These are phyloP conservation scores for Malurus leucopterus DNA, from an alignment of 2,797 vertebrate genomes.

Conservation along the genomic window DNA sequence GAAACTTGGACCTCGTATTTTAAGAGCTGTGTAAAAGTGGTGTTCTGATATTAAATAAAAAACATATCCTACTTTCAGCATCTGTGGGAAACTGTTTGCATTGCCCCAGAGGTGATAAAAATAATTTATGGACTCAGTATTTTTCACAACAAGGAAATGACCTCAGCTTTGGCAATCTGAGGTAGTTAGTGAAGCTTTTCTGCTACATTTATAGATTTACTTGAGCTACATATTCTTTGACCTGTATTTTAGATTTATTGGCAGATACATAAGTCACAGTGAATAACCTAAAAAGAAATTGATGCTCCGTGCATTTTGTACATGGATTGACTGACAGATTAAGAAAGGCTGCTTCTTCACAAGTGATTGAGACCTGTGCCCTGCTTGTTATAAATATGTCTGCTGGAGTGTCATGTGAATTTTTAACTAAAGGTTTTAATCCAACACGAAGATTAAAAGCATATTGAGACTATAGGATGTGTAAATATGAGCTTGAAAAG, in stretches of 20 bases:
- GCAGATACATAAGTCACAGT: slow-evolving; percentile 75
- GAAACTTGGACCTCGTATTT: slow-evolving; percentile 15
- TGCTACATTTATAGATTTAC: slow-evolving; percentile 74
- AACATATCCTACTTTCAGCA: slow-evolving; percentile 58
- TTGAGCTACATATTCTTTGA: slow-evolving; percentile 73
- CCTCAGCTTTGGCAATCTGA: slow-evolving; percentile 70
- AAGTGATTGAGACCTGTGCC: slow-evolving; percentile 28
- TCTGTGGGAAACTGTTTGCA: slow-evolving; percentile 72
- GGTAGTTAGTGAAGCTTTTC: slow-evolving; percentile 72
- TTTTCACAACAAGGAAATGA: slow-evolving; percentile 75
- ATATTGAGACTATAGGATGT: not conserved
- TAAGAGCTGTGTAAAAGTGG: slow-evolving; percentile 53
- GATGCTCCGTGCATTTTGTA: slow-evolving; percentile 64
- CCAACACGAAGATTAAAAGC: not conserved
- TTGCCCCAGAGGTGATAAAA: slow-evolving; percentile 71
- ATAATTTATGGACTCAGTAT: slow-evolving; percentile 72
- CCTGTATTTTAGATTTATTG: slow-evolving; percentile 77
- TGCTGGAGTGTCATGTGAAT: not conserved
- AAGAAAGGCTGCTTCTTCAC: slow-evolving; percentile 8
- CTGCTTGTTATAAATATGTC: slow-evolving; percentile 35
- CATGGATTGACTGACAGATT: slow-evolving; percentile 62
- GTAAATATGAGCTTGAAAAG: not conserved
- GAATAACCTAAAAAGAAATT: slow-evolving; percentile 72
- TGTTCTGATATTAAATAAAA: slow-evolving; percentile 60
- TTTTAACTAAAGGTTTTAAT: slow-evolving; percentile 11